These are phyloP conservation scores for Hiodon tergisus DNA, from an alignment of 2,113 vertebrate species.

Conservation along the genomic window DNA sequence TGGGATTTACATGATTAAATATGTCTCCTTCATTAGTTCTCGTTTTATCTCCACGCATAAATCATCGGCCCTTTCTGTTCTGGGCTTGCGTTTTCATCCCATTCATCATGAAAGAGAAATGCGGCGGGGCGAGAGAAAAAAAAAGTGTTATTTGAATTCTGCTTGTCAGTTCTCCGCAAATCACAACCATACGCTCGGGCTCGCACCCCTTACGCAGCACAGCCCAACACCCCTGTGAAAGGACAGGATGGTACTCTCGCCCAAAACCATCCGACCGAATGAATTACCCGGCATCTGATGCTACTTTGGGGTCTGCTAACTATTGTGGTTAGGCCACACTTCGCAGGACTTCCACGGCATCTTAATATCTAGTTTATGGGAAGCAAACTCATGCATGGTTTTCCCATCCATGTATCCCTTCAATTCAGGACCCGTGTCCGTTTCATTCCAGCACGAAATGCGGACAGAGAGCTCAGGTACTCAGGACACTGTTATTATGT, in stretches of 20 bases:
- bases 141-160: background rate
- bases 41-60: slow-evolving; percentile 14
- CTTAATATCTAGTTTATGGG: background rate
- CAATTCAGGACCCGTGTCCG: background rate
- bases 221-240: background rate
- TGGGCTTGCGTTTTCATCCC: background rate
- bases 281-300: background rate
- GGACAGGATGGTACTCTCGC: background rate
- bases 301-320: background rate
- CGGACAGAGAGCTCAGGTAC: background rate
- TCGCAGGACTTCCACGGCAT: background rate
- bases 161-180: slow-evolving; percentile 6
- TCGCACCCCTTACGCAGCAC: background rate
- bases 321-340: background rate
- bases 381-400: background rate
- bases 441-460: background rate
- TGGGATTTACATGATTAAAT: slow-evolving; percentile 7
- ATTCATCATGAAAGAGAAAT: slow-evolving; percentile 10
- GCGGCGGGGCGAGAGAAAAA: background rate
- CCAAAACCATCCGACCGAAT: background rate
- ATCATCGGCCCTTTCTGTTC: background rate
- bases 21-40: background rate
- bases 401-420: background rate
- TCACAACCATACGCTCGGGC: background rate
- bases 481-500: background rate